phyloP scores from a whole-genome alignment of 2,888 invertebrate species.

The Sinotaia quadrata region DNA sequence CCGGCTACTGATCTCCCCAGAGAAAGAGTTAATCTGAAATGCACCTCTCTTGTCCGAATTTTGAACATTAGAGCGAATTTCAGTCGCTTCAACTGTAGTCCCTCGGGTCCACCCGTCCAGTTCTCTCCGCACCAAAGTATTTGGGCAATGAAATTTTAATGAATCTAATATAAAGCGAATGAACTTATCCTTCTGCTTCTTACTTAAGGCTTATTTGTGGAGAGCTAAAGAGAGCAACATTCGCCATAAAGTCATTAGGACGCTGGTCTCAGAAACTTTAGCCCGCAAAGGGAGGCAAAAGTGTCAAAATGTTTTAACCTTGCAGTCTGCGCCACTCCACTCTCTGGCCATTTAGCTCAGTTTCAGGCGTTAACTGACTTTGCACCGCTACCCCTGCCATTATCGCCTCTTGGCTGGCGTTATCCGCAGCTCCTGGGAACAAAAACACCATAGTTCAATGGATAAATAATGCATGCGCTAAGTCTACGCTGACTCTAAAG shows the following conservation, averaged over 20 bases:
- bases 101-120: slow-evolving; percentile 27
- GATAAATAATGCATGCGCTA: slow-evolving; percentile 43
- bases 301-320: slow-evolving; percentile 43
- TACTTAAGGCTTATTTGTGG: slow-evolving; percentile 36
- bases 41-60: slow-evolving; percentile 15
- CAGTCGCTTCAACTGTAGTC: slow-evolving; percentile 12
- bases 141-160: slow-evolving; percentile 45
- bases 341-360: slow-evolving; percentile 24
- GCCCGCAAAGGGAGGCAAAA: slow-evolving; percentile 31
- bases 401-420: slow-evolving; percentile 30
- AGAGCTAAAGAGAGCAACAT: slow-evolving; percentile 33
- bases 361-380: slow-evolving; percentile 41
- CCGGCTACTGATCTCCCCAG: slow-evolving; percentile 22
- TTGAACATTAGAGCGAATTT: slow-evolving; percentile 19
- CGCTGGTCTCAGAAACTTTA: slow-evolving; percentile 26
- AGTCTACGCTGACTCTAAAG: slow-evolving; percentile 27
- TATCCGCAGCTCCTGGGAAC: slow-evolving; percentile 15
- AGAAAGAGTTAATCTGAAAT: slow-evolving; percentile 18
- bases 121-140: slow-evolving; percentile 36
- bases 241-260: slow-evolving; percentile 38
- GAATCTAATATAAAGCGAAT: slow-evolving; percentile 48
- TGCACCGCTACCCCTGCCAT: slow-evolving; percentile 37
- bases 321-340: slow-evolving; percentile 11
- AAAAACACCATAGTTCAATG: slow-evolving; percentile 21
- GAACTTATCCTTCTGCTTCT: slow-evolving; percentile 36